Evolutionary conservation across 2,888 invertebrate genomes (phyloP).

Genomic region (Brachynemurus nebulosus): DNA sequence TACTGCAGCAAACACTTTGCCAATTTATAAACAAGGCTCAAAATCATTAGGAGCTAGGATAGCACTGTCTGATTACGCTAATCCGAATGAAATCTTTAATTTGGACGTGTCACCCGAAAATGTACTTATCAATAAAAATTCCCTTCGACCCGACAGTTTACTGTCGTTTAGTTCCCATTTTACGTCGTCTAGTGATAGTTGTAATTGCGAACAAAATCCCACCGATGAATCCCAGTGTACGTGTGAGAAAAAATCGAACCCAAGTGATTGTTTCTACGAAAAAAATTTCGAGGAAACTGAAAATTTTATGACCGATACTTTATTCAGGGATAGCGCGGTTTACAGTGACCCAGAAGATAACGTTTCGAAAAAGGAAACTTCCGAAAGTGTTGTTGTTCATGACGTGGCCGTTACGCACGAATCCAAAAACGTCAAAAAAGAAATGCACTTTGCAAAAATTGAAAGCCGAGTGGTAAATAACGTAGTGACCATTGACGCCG

Average conservation of each 20-base stretch:
- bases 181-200: slow-evolving; percentile 20
- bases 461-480: background rate
- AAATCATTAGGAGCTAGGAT: slow-evolving; percentile 75
- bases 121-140: slow-evolving; percentile 48
- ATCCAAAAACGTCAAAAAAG: background rate
- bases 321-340: slow-evolving; percentile 69
- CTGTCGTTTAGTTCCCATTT: slow-evolving; percentile 17
- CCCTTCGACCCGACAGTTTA: slow-evolving; percentile 36
- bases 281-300: slow-evolving; percentile 62
- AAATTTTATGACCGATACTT: slow-evolving; percentile 47
- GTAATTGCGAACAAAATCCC: slow-evolving; percentile 16
- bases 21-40: slow-evolving; percentile 63
- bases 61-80: slow-evolving; percentile 75
- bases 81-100: slow-evolving; percentile 55
- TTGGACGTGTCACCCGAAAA: slow-evolving; percentile 39
- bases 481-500: background rate
- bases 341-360: slow-evolving; percentile 61
- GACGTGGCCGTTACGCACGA: slow-evolving; percentile 5
- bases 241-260: slow-evolving; percentile 23
- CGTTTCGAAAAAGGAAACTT: slow-evolving; percentile 2
- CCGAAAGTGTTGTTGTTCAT: too few species aligned
- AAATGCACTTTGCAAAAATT: slow-evolving; percentile 5
- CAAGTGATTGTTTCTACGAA: slow-evolving; percentile 61
- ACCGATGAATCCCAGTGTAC: slow-evolving; percentile 14
- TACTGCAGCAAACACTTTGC: slow-evolving; percentile 23